Evolutionary conservation across 64 coral and sea anemone genomes (phyloP), one percentile per base, ranked within the genome.

Genomic region (Stylophora pistillata): DNA sequence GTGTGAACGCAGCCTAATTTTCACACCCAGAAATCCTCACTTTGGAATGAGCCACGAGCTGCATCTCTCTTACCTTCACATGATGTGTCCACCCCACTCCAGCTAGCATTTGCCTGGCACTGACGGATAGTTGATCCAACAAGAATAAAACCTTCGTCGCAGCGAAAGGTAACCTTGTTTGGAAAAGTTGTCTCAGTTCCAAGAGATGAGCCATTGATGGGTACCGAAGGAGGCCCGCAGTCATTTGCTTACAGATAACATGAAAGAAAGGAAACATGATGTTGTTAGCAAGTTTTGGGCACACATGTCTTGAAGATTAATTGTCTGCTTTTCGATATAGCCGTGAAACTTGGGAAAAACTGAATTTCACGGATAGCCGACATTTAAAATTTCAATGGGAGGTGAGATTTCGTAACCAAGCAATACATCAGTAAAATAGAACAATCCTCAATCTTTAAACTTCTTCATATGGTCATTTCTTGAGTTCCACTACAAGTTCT

Each of bases 121-220:
- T 88, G 65, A 25, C 80, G 20, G 1, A 84, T 23, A 2, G n/a
- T 21, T 64, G 88, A 87, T 12, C 93, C 93, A 37, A 71, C 37
- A 18, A 91, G 34, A 55, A 73, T 56, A 66, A 95, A 95, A 2
- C 93, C 93, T 53, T 95, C 55, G 13, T 95, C 82, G 58, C 93
- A 94, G 13, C 41, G 16, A 30, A 90, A 94, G 25, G 37, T 58
- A 34, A 90, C 26, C 12, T 79, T 86, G 54, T 87, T 74, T 15
- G 93, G 93, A 63, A 80, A 94, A 41, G 87, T 85, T 34, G 89
- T 91, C 26, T 65, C 30, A 7, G 77, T 53, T 47, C 78, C 89
- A 5, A 34, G 6, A 18, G 28, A 81, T 0, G 78, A 81, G 13
- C 57, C 56, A 26, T 81, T 79, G 20, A 6, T 64, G 61, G 61